Base-by-base conservation (phyloP, 2,888 invertebrate species). In the Anagyrus pseudococci region DNA sequence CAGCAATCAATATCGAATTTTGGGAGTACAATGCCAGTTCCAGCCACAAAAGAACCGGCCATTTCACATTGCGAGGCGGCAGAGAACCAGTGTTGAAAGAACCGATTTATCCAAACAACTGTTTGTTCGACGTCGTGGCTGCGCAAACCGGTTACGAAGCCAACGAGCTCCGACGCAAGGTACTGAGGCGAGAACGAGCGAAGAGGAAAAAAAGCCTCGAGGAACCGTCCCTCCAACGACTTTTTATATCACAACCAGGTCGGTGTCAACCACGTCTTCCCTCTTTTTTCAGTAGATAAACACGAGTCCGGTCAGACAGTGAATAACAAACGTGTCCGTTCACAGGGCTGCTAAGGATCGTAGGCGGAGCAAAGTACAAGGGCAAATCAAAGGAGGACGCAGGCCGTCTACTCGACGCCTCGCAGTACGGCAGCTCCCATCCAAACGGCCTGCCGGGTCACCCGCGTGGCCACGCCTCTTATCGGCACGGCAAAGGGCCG, bases 381-480 rank as follows among this genome's bases (percentile, higher is more conserved):
- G 77, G 77, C 0, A 66, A 2, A 0, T 66, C 72, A 0, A 20
- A 68, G 0, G 46, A 7, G 0, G 68, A 71, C 0, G 75, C 77
- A 0, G n/a, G 1, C 3, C 15, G 13, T 0, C 53, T 77, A 0
- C 40, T 78, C 0, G 73, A 77, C 13, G 57, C 49, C 0, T 77
- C 77, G 0, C 75, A 77, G 17, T 61, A 66, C 3, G 71, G 62
- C 0, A 13, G 40, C 0, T 69, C 71, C 6, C 62, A 72, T 50
- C 62, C 66, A 0, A 25, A 56, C 0, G 26, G 26, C 0, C 2
- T 4, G 0, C 6, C 26, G 0, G 77, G 77, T 0, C 77, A 78
- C 64, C 72, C 77, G 0, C 61, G 77, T 3, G 77, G 75, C 0
- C 77, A 77, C 23, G 75, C 75, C 0, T 75, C 73, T 0, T 4